Conservation (phyloP, 2,113 vertebrate species). For the Todiramphus chloris region DNA sequence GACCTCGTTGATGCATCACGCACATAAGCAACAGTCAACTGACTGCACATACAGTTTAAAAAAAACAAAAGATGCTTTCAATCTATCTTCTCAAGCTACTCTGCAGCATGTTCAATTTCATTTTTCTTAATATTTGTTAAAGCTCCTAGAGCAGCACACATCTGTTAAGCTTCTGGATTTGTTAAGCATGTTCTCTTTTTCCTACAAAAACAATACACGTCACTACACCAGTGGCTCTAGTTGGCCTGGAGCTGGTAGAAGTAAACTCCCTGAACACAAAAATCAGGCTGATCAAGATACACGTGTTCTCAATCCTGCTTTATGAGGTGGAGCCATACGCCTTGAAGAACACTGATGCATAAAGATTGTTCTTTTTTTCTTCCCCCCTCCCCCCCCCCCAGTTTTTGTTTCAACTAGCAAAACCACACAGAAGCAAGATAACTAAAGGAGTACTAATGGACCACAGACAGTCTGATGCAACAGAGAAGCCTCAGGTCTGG, state of each 20-base stretch:
- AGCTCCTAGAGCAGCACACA: not conserved
- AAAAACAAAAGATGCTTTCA: not conserved
- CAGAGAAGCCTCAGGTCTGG: not conserved
- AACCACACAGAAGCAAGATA: not conserved
- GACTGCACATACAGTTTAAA: not conserved
- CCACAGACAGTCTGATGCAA: not conserved
- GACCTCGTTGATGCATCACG: not conserved
- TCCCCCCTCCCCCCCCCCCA: not conserved
- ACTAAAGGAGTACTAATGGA: not conserved
- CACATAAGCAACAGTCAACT: fast-evolving
- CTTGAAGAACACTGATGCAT: not conserved
- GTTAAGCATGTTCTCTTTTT: not conserved
- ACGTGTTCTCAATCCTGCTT: not conserved
- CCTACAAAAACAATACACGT: not conserved
- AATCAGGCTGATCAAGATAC: slow-evolving; percentile 26
- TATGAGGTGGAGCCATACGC: not conserved
- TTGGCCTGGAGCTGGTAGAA: not conserved
- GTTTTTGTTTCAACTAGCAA: slow-evolving; percentile 4
- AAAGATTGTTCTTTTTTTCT: not conserved
- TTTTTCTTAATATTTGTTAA: not conserved
- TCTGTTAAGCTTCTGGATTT: not conserved
- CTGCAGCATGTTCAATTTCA: not conserved
- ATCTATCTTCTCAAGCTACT: not conserved
- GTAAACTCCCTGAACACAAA: slow-evolving; percentile 1
- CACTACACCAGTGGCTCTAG: not conserved